Percentiles rank a stretch among this genome's conserved stretches.
Conservation (phyloP, 1,140 invertebrate genomes). For the Achatina immaculata region DNA sequence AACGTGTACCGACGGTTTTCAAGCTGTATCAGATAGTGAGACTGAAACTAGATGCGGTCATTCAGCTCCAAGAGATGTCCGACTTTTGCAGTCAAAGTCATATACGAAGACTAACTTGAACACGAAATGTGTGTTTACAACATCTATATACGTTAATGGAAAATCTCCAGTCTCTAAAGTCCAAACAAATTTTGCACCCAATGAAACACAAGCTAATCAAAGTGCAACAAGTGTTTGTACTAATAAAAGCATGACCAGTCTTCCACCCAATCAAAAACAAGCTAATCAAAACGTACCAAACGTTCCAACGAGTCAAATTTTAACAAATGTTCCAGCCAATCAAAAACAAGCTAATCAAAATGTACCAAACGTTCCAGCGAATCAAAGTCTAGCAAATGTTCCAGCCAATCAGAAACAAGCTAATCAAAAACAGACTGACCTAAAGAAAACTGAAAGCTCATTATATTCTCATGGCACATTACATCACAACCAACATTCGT, state of each 20-base stretch:
- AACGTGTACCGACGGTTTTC: not conserved
- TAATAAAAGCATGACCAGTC: too few species aligned
- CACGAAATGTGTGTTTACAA: not conserved
- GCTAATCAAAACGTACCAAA: too few species aligned
- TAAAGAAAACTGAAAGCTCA: not conserved
- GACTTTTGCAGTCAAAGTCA: not conserved
- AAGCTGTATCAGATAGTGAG: not conserved
- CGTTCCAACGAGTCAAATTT: too few species aligned
- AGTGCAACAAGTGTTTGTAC: too few species aligned
- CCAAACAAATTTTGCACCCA: too few species aligned
- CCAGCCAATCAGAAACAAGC: not conserved
- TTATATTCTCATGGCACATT: too few species aligned
- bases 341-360: not conserved
- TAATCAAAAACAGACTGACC: not conserved
- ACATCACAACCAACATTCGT: too few species aligned
- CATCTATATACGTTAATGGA: slow-evolving; percentile 12
- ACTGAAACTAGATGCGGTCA: not conserved
- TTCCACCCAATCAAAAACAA: too few species aligned
- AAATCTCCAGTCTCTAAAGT: too few species aligned
- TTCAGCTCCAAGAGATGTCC: not conserved
- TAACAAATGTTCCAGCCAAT: not conserved
- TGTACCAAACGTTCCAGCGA: too few species aligned
- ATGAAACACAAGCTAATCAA: too few species aligned
- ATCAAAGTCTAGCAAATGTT: not conserved
- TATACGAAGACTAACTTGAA: not conserved